Base-by-base conservation (phyloP, 2,113 vertebrate species). In the Ursus arctos region DNA sequence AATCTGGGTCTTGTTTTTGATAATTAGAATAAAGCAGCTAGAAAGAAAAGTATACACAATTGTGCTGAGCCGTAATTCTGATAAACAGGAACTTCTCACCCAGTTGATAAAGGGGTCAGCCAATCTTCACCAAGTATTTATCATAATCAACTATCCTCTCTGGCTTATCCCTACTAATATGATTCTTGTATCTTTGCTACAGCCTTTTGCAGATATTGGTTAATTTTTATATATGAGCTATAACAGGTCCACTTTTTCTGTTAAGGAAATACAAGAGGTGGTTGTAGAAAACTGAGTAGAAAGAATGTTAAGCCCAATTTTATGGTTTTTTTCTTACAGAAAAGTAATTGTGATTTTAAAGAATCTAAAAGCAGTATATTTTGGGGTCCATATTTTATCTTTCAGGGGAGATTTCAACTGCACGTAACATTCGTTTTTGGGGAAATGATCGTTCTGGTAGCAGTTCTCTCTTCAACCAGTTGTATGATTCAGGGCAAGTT, bases 201-300 rank as follows among this genome's bases (percentile, higher is more conserved):
- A 84, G 95, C 94, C 63, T 97, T 87, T 87, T 92, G 83, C 40
- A 98, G 83, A 76, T 95, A 24, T 92, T 81, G 61, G 19, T 97
- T 94, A 96, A 94, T 85, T 93, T 90, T 98, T 96, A 18, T 72
- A 88, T 88, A 90, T 61, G 87, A 97, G 71, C 55, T 97, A 71
- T 65, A 90, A 77, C 81, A 81, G 33, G 28, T 40, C 13, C 87
- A 53, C 51, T 93, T 57, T 83, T 31, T 85, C 31, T 77, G 4
- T 53, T 84, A 55, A 57, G 55, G 49, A 55, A 87, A 51, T 81
- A 82, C 47, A 76, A 49, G 72, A 82, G 55, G 15, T 83, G 7
- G 11, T 65, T 90, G 61, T 22, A 65, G 69, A 51, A 59, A 59
- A 77, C 2, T 21, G 36, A 79, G 18, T 87, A 43, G 49, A 83